Percentiles rank a stretch among this genome's conserved stretches.
Evolutionary conservation across 2,888 invertebrate species (phyloP).

Genomic region (Eupithecia abbreviata): DNA sequence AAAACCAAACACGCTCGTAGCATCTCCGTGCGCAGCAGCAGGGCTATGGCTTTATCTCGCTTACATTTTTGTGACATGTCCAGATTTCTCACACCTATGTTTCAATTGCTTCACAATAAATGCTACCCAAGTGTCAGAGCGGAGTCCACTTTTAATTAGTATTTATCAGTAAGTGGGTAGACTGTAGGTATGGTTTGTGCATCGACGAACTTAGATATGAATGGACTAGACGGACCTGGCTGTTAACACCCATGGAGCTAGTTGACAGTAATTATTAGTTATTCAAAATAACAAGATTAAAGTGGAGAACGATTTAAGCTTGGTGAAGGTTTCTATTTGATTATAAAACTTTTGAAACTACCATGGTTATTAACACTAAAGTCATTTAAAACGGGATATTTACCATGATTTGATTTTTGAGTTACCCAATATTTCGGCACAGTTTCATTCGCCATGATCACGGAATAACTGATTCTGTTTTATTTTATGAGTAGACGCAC

Average conservation of each 20-base stretch:
- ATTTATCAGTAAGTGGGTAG: conserved; percentile 8
- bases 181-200: conserved; percentile 10
- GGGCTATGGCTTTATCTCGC: no score
- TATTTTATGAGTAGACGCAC: background rate
- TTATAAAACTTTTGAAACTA: no score
- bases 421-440: no score
- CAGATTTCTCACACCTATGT: background rate
- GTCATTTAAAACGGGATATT: no score
- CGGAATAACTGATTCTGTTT: no score
- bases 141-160: background rate
- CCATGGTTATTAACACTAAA: no score
- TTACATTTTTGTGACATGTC: no score
- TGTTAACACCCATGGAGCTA: conserved; percentile 15
- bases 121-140: background rate
- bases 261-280: conserved; percentile 2
- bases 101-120: background rate
- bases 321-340: background rate
- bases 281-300: background rate
- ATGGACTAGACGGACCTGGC: conserved; percentile 14
- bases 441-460: no score
- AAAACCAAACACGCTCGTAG: no score
- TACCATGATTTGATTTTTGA: no score
- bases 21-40: no score
- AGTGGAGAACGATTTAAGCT: background rate
- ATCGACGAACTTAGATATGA: conserved; percentile 28